Evolutionary conservation across 2,888 invertebrate species (phyloP), one percentile per base, ranked within the genome.

Genomic region (Mesoligia furuncula): DNA sequence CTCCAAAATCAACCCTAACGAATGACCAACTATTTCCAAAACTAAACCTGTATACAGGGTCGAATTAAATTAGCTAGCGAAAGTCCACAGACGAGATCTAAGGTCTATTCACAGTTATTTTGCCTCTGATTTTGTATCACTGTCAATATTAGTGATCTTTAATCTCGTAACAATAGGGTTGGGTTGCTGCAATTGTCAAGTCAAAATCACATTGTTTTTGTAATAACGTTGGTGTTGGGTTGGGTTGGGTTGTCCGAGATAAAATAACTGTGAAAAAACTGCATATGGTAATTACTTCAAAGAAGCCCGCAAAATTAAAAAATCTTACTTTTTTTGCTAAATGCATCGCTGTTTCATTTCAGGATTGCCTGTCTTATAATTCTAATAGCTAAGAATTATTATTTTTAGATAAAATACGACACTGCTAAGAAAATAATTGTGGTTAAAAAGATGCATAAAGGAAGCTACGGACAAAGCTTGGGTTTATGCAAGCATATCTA

Each of bases 1-100:
- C 91, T 91, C 90, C 90, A 89, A 90, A 84, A 64, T 65, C 61
- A 73, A 67, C 45, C 3, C 36, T 42, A 51, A 77, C 27, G 9
- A 51, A 51, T 20, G 20, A 36, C 9, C 9, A 39, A n/a, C 8
- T 42, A 27, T 31, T 27, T 27, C 1, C 4, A 27, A 73, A 51
- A 68, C 1, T 17, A 24, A 54, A 0, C 13, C 17, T 39, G 9
- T 31, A 36, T 48, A 51, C 7, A 51, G 51, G 51, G 51, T 51
- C 51, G 20, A 17, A 51, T 20, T 20, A 20, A 51, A 51, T 51
- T 51, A 51, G 7, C 20, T 51, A 17, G 20, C 20, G 17, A 48
- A 17, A 48, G 17, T 54, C 3, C 9, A 24, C 54, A 24, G 20
- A 51, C n/a, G n/a, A n/a, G n/a, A 36, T 36, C 5, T 36, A 36